These are phyloP conservation scores for Notoglanidium macrostoma DNA, from an alignment of 2,797 vertebrate genomes.

Conservation along the genomic window DNA sequence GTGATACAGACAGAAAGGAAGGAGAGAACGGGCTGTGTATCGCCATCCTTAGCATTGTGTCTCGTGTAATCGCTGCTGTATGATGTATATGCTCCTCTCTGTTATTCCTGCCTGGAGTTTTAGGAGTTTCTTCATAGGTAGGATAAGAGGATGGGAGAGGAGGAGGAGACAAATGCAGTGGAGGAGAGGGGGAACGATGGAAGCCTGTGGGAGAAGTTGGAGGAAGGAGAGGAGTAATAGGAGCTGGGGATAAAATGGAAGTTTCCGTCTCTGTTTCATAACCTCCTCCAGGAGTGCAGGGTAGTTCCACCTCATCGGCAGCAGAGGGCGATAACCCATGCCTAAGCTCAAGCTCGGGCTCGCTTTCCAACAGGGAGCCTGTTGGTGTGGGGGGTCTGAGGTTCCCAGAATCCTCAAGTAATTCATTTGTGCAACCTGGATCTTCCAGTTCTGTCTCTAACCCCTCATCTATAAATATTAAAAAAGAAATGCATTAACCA, in stretches of 20 bases:
- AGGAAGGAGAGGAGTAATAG: constrained; percentile 55
- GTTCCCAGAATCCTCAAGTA: constrained; percentile 59
- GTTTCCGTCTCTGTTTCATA: constrained; percentile 69
- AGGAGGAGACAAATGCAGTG: constrained; percentile 64
- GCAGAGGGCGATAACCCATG: constrained; percentile 68
- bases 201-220: constrained; percentile 44
- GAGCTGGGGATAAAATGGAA: constrained; percentile 67
- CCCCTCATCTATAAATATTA: constrained; percentile 59
- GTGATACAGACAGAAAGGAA: constrained; percentile 81
- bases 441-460: constrained; percentile 61
- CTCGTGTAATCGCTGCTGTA: constrained; percentile 73
- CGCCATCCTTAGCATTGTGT: constrained; percentile 67
- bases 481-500: background rate
- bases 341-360: constrained; percentile 71
- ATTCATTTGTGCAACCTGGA: constrained; percentile 48
- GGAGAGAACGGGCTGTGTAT: constrained; percentile 73
- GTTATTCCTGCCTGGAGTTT: constrained; percentile 83
- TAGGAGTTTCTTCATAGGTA: constrained; percentile 80
- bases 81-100: constrained; percentile 71
- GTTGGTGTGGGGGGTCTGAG: constrained; percentile 76
- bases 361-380: constrained; percentile 74
- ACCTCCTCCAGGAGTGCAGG: constrained; percentile 82
- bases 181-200: constrained; percentile 54
- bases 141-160: constrained; percentile 65
- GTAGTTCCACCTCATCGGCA: constrained; percentile 76